Evolutionary conservation across 2,888 invertebrate genomes (phyloP).

Genomic region (Nipponacmea schrenckii): DNA sequence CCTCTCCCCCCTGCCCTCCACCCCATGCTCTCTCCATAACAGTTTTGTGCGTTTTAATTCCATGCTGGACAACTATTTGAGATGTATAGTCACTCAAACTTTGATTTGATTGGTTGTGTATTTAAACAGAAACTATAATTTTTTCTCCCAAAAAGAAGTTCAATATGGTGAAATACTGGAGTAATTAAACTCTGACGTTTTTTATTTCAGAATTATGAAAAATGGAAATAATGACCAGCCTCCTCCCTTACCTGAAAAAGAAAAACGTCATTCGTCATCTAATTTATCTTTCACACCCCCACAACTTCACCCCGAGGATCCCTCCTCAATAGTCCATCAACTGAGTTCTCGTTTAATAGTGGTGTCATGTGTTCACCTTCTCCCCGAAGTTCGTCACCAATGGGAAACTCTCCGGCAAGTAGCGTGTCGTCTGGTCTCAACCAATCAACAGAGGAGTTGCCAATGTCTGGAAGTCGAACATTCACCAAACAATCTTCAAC

Average conservation of each 20-base stretch:
- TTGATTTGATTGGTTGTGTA: no score
- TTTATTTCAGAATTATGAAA: not conserved
- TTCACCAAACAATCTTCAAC: not conserved
- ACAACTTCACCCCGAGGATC: slow-evolving; percentile 32
- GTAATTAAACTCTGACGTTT: no score
- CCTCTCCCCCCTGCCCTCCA: no score
- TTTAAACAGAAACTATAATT: no score
- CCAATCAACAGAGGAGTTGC: slow-evolving; percentile 73
- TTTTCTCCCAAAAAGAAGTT: no score
- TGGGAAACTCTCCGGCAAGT: slow-evolving; percentile 73
- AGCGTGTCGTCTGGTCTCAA: slow-evolving; percentile 89
- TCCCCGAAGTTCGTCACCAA: slow-evolving; percentile 41
- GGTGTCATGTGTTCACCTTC: slow-evolving; percentile 32
- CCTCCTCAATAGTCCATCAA: slow-evolving; percentile 28
- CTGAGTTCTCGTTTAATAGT: slow-evolving; percentile 28
- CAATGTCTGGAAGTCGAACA: slow-evolving; percentile 11
- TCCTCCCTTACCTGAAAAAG: slow-evolving; percentile 50
- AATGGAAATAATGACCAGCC: slow-evolving; percentile 37
- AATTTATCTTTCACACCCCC: slow-evolving; percentile 21
- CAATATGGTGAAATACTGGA: no score
- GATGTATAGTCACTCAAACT: no score
- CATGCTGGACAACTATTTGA: no score
- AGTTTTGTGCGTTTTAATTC: no score
- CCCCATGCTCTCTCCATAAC: no score
- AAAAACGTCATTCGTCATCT: slow-evolving; percentile 44